Conservation (phyloP, 2,113 vertebrate species). For the Genyomyrus donnyi region DNA sequence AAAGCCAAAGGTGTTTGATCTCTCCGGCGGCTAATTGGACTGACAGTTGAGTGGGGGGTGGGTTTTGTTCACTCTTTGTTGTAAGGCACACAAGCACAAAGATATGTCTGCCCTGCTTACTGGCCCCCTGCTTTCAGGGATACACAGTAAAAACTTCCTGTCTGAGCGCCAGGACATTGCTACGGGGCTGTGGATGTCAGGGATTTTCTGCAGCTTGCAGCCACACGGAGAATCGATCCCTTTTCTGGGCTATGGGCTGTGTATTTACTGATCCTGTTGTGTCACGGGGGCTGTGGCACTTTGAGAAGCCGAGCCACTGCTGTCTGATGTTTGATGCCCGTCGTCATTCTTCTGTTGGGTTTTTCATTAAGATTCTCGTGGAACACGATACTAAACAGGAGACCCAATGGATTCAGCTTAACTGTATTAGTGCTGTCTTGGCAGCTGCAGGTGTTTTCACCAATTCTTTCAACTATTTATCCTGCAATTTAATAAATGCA, state of each 20-base stretch:
- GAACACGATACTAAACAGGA: not conserved
- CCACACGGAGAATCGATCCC: not conserved
- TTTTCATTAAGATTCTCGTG: not conserved
- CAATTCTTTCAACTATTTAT: not conserved
- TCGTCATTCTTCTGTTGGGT: not conserved
- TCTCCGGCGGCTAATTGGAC: constrained; percentile 67
- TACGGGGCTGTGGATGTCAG: not conserved
- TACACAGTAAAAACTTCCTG: constrained; percentile 81
- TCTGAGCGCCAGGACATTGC: constrained; percentile 49
- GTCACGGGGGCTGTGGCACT: not conserved
- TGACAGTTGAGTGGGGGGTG: constrained; percentile 71
- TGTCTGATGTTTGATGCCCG: not conserved
- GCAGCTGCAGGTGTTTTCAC: not conserved
- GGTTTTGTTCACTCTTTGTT: constrained; percentile 83
- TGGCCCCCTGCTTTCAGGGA: constrained; percentile 66
- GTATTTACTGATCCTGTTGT: constrained; percentile 8
- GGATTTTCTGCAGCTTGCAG: not conserved
- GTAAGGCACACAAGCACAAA: constrained; percentile 72
- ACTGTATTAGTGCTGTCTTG: not conserved
- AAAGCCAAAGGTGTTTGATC: constrained; percentile 43
- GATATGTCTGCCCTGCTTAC: constrained; percentile 65
- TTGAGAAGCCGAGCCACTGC: not conserved
- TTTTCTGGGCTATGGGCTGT: constrained; percentile 26
- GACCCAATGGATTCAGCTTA: not conserved
- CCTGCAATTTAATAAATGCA: not conserved